Evolutionary conservation across 2,888 invertebrate species (phyloP), one percentile per base, ranked within the genome.

Genomic region (Chrysolina americana): DNA sequence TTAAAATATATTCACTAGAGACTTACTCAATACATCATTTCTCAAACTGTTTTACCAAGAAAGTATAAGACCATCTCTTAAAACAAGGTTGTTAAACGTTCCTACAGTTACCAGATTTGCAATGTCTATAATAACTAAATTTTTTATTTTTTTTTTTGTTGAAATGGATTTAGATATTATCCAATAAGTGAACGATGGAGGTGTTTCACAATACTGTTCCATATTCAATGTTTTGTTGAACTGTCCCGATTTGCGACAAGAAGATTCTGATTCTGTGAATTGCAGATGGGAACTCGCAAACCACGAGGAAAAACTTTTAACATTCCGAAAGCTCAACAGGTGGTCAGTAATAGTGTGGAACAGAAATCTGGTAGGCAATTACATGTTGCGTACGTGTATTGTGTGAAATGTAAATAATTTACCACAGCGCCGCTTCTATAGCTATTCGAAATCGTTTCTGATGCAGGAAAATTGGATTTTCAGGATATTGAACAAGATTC

Each of bases 391-490:
- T 74, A 72, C 66, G 68, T 75, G 78, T 73, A 74, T 76, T 79
- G 79, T 78, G 79, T 74, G 76, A 77, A 80, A 80, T 80, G 79
- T 81, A 80, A 81, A 81, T 80, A 80, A 79, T 79, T 77, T 78
- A 78, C 74, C 73, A 78, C 78, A 68, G 73, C 72, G 66, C 47
- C 76, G 74, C 70, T 76, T 66, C 62, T 63, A 65, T 68, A 70
- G 63, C 69, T 15, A 75, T 75, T 69, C 21, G 65, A 65, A 75
- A 74, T 75, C 68, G 70, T 75, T 73, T 65, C 64, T 65, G 68
- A 75, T 72, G 65, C 65, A 41, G 56, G 68, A 70, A 75, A 73
- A 77, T 75, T 75, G 73, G 73, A 77, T 75, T 77, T 77, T 77
- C 71, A 73, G 73, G 73, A 73, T 73, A 71, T 70, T 69, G 73